Evolutionary conservation across 2,113 vertebrate genomes (phyloP), one percentile per base, ranked within the genome.

Genomic region (Takifugu flavidus): DNA sequence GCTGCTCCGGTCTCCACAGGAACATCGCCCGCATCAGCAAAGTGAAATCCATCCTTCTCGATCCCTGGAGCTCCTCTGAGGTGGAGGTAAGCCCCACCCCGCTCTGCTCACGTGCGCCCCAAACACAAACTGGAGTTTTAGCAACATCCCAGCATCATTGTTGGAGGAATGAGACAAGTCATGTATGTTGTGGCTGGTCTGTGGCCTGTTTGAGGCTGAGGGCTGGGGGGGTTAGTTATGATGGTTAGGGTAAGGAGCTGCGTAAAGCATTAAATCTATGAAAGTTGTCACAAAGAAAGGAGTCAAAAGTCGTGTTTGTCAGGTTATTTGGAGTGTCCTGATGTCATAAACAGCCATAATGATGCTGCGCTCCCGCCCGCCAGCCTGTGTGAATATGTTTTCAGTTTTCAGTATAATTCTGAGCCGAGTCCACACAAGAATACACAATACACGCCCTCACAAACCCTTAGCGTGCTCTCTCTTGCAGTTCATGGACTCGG

Each of bases 401-500:
- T 20, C 1, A 20, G 27, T 11, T 39, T 39, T 39, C 8, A 39
- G 34, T 39, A 10, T 39, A 1, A 45, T 15, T 2, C 44, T 45
- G 44, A 45, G 44, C 44, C 4, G 13, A 15, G 42, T 39, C 11
- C 34, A 6, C 7, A 10, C 34, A 39, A 39, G 8, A 6, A 39
- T 39, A 39, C 34, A 39, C 34, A 6, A 39, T 39, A 39, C 34
- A 39, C 7, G 34, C 7, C 7, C 20, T 20, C 7, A 10, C 7
- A 2, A 7, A 8, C 34, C 31, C 34, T 39, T 39, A 39, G 7
- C 20, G 66, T 42, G 13, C 67, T 82, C 53, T 11, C 29, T 80
- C 64, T 83, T 91, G 51, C 87, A 98, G 96, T 93, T 96, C 75
- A 92, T 98, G 92, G 91, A 92, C 14, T 90, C 91, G 0, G 88